Percentiles rank a stretch among this genome's conserved stretches.
These are phyloP conservation scores for Drosophila kikkawai DNA, from an alignment of 1,140 invertebrate genomes.

Conservation along the genomic window DNA sequence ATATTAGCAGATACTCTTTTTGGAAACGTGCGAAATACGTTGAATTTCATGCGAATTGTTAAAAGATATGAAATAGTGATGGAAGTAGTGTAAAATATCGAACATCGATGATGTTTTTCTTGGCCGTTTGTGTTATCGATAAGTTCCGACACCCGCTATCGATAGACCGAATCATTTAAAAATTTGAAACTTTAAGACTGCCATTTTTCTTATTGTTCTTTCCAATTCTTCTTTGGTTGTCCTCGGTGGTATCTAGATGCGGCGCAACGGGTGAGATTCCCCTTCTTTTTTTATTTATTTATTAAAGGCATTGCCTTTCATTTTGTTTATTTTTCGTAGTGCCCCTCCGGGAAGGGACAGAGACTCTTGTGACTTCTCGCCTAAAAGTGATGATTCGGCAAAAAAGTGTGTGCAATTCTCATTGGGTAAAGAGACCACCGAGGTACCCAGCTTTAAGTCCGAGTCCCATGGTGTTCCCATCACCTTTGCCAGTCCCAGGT, in stretches of 20 bases:
- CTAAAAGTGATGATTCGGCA: not conserved
- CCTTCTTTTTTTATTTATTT: not conserved
- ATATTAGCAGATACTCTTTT: not conserved
- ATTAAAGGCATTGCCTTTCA: not conserved
- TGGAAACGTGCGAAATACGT: not conserved
- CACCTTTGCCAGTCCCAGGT: slow-evolving; percentile 5
- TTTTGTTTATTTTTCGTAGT: not conserved
- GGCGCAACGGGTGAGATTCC: not conserved
- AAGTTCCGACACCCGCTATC: not conserved
- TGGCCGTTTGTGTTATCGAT: not conserved
- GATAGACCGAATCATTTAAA: no score
- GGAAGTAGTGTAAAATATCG: no score
- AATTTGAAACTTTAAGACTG: not conserved
- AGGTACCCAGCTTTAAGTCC: not conserved
- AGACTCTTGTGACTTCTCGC: not conserved
- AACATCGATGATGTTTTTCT: no score
- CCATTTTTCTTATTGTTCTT: not conserved
- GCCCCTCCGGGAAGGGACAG: not conserved
- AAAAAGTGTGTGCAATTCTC: not conserved
- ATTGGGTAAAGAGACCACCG: not conserved
- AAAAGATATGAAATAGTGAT: not conserved
- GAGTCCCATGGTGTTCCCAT: slow-evolving; percentile 11
- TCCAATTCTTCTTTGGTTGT: not conserved
- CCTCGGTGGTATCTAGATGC: not conserved
- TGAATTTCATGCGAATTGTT: slow-evolving; percentile 22